Percentiles rank a stretch among this genome's conserved stretches.
phyloP scores from a whole-genome alignment of 2,888 invertebrate genomes.

The Operophtera brumata region DNA sequence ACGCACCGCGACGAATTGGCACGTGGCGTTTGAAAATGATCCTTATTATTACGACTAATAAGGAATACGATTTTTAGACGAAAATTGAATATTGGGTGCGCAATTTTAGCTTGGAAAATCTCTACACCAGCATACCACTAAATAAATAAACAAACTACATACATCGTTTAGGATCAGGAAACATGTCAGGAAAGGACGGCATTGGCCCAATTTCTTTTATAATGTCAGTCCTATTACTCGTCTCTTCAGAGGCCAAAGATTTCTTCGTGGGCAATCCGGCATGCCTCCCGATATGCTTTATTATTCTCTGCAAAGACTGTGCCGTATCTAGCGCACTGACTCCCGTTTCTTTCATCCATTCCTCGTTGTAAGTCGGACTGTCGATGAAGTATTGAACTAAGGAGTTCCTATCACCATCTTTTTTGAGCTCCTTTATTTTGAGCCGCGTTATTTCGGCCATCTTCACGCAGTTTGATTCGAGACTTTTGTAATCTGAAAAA shows the following conservation, averaged over 20 bases:
- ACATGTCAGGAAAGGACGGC: constrained; percentile 41
- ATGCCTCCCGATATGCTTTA: constrained; percentile 48
- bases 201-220: constrained; percentile 50
- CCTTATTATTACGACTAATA: too few species aligned
- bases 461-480: constrained; percentile 51
- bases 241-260: neutral
- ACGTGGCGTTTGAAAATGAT: too few species aligned
- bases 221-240: constrained; percentile 32
- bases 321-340: constrained; percentile 53
- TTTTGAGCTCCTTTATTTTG: constrained; percentile 56
- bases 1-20: too few species aligned
- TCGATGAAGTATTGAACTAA: constrained; percentile 61
- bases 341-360: constrained; percentile 51
- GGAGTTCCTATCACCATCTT: constrained; percentile 54
- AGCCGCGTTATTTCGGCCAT: constrained; percentile 62
- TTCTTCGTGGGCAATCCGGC: constrained; percentile 11
- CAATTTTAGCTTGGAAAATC: too few species aligned
- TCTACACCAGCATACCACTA: too few species aligned
- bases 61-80: too few species aligned
- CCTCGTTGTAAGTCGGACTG: constrained; percentile 51
- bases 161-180: constrained; percentile 35
- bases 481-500: constrained; percentile 55
- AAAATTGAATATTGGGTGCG: too few species aligned
- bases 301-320: constrained; percentile 52
- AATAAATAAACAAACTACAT: constrained; percentile 16